Percentiles rank a stretch among this genome's conserved stretches.
Conservation (phyloP, 2,888 invertebrate species). For the Slavum lentiscoides region DNA sequence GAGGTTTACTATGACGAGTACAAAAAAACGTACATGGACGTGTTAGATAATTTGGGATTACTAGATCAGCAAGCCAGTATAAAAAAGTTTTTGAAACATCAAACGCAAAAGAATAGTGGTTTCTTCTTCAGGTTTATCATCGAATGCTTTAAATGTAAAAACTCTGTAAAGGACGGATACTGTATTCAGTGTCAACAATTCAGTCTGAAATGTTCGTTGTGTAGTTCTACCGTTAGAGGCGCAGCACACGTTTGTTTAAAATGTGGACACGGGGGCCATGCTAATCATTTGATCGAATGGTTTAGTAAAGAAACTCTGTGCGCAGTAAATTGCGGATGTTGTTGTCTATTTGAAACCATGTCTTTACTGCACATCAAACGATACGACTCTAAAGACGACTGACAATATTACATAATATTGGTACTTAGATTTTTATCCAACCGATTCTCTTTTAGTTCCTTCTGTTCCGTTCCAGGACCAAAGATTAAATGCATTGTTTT, state of each 20-base stretch:
- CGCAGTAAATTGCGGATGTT: conserved; percentile 91
- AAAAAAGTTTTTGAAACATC: conserved; percentile 56
- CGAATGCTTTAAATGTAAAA: conserved; percentile 73
- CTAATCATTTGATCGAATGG: conserved; percentile 82
- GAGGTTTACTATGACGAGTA: conserved; percentile 61
- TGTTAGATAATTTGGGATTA: conserved; percentile 82
- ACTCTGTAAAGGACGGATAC: conserved; percentile 69
- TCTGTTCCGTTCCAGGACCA: background rate
- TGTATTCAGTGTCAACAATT: conserved; percentile 75
- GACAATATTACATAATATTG: background rate
- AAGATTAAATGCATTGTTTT: background rate
- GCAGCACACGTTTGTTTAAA: conserved; percentile 79
- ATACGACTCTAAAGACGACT: conserved; percentile 41
- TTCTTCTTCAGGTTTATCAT: conserved; percentile 67
- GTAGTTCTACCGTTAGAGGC: conserved; percentile 85
- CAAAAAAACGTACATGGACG: conserved; percentile 85
- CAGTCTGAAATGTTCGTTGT: conserved; percentile 80
- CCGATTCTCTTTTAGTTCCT: conserved; percentile 13
- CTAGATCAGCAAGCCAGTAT: conserved; percentile 74
- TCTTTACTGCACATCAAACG: conserved; percentile 60
- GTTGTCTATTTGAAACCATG: conserved; percentile 75
- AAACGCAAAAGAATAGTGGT: conserved; percentile 65
- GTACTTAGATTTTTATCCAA: background rate
- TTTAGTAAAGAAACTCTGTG: conserved; percentile 76
- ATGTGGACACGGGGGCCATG: conserved; percentile 94